Evolutionary conservation across 2,113 vertebrate species (phyloP).

Genomic region (Podarcis muralis): DNA sequence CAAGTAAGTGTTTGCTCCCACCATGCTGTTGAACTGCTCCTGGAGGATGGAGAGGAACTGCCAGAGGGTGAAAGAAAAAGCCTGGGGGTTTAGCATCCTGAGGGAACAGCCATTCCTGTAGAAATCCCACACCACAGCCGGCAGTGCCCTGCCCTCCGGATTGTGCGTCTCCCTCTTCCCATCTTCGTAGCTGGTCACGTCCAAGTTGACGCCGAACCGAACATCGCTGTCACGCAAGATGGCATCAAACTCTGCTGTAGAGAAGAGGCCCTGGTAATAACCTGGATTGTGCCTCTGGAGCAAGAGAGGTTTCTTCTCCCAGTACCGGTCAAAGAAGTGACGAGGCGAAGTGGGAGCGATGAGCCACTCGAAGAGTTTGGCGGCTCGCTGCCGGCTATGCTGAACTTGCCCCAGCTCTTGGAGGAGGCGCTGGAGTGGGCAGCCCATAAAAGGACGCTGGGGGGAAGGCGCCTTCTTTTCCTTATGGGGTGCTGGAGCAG

Average conservation of each 20-base stretch:
- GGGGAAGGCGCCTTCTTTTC: slow-evolving; percentile 12
- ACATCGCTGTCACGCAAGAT: slow-evolving; percentile 85
- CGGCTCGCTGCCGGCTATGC: slow-evolving; percentile 87
- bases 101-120: slow-evolving; percentile 92
- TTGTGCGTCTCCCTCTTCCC: slow-evolving; percentile 90
- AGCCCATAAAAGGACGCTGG: slow-evolving; percentile 19
- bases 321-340: slow-evolving; percentile 84
- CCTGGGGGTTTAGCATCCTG: slow-evolving; percentile 91
- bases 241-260: slow-evolving; percentile 87
- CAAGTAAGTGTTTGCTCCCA: slow-evolving; percentile 92
- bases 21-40: slow-evolving; percentile 95
- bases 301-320: slow-evolving; percentile 91
- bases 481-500: background rate
- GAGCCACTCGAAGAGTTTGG: slow-evolving; percentile 88
- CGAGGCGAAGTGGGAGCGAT: slow-evolving; percentile 80
- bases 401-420: slow-evolving; percentile 75
- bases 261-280: slow-evolving; percentile 92
- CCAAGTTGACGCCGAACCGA: slow-evolving; percentile 91
- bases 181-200: slow-evolving; percentile 90
- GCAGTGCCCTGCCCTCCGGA: slow-evolving; percentile 86
- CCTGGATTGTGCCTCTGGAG: slow-evolving; percentile 81
- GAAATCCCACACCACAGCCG: slow-evolving; percentile 89
- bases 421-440: slow-evolving; percentile 72
- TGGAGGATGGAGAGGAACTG: slow-evolving; percentile 91
- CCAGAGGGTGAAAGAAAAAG: slow-evolving; percentile 89